These are phyloP conservation scores for Hydractinia echinata DNA, from an alignment of 30 jellyfish, hydroid and myxozoan genomes.

Conservation along the genomic window DNA sequence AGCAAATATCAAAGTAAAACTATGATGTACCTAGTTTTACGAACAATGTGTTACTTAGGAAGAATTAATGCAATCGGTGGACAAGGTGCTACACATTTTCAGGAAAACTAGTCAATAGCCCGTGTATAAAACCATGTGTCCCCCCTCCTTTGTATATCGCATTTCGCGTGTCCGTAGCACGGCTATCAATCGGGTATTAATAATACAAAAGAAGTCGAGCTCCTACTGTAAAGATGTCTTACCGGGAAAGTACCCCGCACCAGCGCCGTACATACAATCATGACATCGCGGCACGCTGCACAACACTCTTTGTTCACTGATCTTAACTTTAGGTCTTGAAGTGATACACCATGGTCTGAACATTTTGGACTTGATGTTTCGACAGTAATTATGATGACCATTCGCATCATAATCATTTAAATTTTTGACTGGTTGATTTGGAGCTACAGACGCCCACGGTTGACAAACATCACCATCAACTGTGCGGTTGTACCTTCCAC, in stretches of 20 bases:
- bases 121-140: too few relatives aligned
- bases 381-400: conserved; percentile 23
- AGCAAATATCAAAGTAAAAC: too few relatives aligned
- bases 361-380: neutral
- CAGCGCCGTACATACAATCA: conserved; percentile 18
- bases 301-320: neutral
- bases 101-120: too few relatives aligned
- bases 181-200: too few relatives aligned
- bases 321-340: neutral
- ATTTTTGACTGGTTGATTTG: neutral
- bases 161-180: too few relatives aligned
- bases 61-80: too few relatives aligned
- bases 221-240: neutral
- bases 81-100: too few relatives aligned
- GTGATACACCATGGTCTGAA: neutral
- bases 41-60: too few relatives aligned
- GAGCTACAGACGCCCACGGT: conserved; percentile 6
- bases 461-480: neutral
- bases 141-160: too few relatives aligned
- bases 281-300: conserved; percentile 3
- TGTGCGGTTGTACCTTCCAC: conserved; percentile 22
- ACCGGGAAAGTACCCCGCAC: conserved; percentile 21
- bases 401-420: neutral
- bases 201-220: neutral
- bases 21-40: too few relatives aligned